Conservation (phyloP, 2,797 vertebrate genomes). For the Lateolabrax maculatus region DNA sequence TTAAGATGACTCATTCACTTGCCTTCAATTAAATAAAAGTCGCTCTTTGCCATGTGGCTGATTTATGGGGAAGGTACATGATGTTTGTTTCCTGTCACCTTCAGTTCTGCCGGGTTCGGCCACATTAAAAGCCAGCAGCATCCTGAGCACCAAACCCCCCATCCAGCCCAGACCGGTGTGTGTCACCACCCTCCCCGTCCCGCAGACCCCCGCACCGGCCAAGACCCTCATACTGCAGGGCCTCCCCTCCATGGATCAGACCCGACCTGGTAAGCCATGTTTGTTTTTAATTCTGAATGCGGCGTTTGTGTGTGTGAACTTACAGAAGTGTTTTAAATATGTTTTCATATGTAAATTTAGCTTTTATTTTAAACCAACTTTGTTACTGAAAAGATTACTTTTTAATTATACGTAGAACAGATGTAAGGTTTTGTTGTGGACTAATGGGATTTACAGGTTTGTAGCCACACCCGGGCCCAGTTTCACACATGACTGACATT, state of each 20-base stretch:
- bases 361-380: too few species aligned
- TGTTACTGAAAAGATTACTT: too few species aligned
- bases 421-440: too few species aligned
- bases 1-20: background rate
- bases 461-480: background rate
- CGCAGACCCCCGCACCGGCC: constrained; percentile 68
- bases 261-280: constrained; percentile 77
- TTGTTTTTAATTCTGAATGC: too few species aligned
- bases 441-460: background rate
- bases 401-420: too few species aligned
- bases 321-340: background rate
- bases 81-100: background rate
- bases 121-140: constrained; percentile 79
- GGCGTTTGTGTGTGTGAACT: background rate
- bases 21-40: too few species aligned
- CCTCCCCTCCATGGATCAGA: constrained; percentile 79
- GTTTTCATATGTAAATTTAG: background rate
- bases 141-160: constrained; percentile 85
- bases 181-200: constrained; percentile 80
- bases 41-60: background rate
- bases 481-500: background rate
- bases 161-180: constrained; percentile 90
- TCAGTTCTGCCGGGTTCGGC: constrained; percentile 60
- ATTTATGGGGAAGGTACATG: too few species aligned
- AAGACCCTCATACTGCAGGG: constrained; percentile 90